Base-by-base conservation (phyloP, 2,797 vertebrate species). In the Aeoliscus strigatus region DNA sequence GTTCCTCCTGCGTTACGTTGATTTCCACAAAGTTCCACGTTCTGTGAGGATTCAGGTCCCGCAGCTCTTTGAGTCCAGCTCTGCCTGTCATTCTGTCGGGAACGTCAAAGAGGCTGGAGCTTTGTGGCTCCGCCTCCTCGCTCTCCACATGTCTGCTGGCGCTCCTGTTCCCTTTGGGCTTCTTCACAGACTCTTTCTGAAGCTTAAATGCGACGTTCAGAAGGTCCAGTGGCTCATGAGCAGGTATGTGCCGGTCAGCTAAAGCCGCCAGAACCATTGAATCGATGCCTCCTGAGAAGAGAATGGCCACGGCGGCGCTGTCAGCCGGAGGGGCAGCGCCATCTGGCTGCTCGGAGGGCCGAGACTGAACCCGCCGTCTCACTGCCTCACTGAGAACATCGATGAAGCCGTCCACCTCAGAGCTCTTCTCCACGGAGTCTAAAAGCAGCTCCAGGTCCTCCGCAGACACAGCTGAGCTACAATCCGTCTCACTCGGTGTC, bases 11-110 rank as follows among this genome's bases (percentile, higher is more conserved):
- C 0, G 86, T 85, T 27, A 97, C 70, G 24, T 97, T 88, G 51
- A 98, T 91, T 85, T 97, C 93, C 4, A 99, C 88, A 67, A 98
- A 97, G 61, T 93, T 96, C 96, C 96, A 98, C 1, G 32, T 82
- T 59, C 94, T 88, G 6, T 70, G 83, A 23, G 92, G 90, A 59
- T 70, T 92, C 47, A 92, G 9, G 13, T 59, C 51, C 50, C 79
- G 75, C 2, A 99, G 73, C 66, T 98, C 96, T 56, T 83, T 78
- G 9, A 96, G 66, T 3, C 94, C 93, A 1, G 87, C 83, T 65
- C 76, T 88, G 18, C 93, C 93, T 0, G 92, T 95, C 25, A 96
- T 75, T 72, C 96, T 86, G 66, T 98, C 96, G 0, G 96, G 94
- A 31, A 92, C 94, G 9, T 75, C 74, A 33, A 91, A 95, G 9